phyloP scores from a whole-genome alignment of 2,888 invertebrate species.

The Smittia aterrima region DNA sequence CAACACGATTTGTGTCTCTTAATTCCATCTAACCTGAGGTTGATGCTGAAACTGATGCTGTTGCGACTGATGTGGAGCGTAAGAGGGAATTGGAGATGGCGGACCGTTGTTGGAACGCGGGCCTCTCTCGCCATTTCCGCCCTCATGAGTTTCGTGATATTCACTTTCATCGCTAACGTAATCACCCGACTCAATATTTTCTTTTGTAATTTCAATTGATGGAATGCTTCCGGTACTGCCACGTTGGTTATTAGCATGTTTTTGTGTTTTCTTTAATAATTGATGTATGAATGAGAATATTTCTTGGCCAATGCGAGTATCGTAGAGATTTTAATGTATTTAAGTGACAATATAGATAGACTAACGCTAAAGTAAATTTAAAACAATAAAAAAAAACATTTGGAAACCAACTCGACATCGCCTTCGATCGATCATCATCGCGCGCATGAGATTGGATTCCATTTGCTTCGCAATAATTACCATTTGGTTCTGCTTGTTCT shows the following conservation, averaged over 20 bases:
- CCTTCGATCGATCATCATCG: too few species aligned
- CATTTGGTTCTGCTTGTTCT: conserved; percentile 42
- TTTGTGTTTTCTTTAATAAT: conserved; percentile 52
- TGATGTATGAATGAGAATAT: conserved; percentile 45
- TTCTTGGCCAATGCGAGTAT: conserved; percentile 48
- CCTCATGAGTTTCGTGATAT: conserved; percentile 38
- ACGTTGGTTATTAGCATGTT: conserved; percentile 43
- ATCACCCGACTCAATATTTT: conserved; percentile 59
- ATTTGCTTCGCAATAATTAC: conserved; percentile 42
- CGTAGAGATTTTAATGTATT: conserved; percentile 53
- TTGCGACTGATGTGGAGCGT: conserved; percentile 47
- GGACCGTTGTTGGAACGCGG: conserved; percentile 54
- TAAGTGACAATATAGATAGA: conserved; percentile 51
- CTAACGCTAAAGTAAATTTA: background rate
- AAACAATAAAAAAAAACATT: background rate
- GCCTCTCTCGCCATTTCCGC: conserved; percentile 45
- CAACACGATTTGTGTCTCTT: conserved; percentile 21
- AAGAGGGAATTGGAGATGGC: conserved; percentile 49
- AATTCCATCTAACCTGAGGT: conserved; percentile 44
- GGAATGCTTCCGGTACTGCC: conserved; percentile 53
- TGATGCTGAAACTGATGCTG: conserved; percentile 45
- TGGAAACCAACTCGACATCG: conserved; percentile 16
- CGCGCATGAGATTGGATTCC: too few species aligned
- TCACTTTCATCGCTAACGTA: conserved; percentile 53
- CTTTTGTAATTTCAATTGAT: conserved; percentile 78